Base-by-base conservation (phyloP, 2,113 vertebrate genomes). In the Dendropsophus ebraccatus region DNA sequence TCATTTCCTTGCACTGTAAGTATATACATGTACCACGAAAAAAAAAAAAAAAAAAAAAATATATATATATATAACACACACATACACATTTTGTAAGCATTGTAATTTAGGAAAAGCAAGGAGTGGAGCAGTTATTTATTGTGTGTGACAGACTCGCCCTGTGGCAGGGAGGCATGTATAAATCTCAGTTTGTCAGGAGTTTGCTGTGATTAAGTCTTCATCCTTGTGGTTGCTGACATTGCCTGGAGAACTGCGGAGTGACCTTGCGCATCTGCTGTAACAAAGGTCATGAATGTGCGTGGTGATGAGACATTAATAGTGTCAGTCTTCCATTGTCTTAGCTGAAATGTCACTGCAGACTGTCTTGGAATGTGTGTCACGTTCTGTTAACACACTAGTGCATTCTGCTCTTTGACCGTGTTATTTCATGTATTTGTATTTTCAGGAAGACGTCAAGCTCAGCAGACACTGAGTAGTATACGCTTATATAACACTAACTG, bases 261-360 rank as follows among this genome's bases (percentile, higher is more conserved):
- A 86, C 76, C 84, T 80, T 86, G 75, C 54, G 17, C 30, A 58
- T 86, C 65, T 45, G 75, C 76, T 77, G 30, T 80, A 50, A 80
- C 60, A 67, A 80, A 78, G 76, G 84, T 80, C 84, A 86, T 52
- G n/a, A 65, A 32, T 60, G 47, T 56, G n/a, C 25, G 47, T 72
- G 49, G 47, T 80, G 84, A 86, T 79, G 84, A 72, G 65, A 86
- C 84, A 85, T 58, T 86, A 86, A 80, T 72, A 73, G 76, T 79
- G 60, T 72, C 75, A 54, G 76, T 65, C 52, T 72, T 30, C 75
- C 69, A 86, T 86, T 86, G 84, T 86, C 84, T 86, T 72, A 86
- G 56, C 41, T 80, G 30, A 80, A 80, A 86, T 86, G 76, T 80
- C 62, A 72, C 49, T 47, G 60, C 65, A 52, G 75, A 70, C 75